Evolutionary conservation across 2,113 vertebrate species (phyloP).

Genomic region (Bambusicola thoracicus): DNA sequence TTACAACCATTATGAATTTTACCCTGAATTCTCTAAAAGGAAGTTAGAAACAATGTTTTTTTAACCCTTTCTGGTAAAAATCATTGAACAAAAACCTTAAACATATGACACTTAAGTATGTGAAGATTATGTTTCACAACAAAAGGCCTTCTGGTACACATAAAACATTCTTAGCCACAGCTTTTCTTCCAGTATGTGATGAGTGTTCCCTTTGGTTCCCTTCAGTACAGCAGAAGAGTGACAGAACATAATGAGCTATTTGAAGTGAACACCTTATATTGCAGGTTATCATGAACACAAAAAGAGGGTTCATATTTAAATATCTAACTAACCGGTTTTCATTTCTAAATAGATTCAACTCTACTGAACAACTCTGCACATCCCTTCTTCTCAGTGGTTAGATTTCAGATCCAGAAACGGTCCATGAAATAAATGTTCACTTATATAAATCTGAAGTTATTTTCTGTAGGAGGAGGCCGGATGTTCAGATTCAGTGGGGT

Average conservation of each 20-base stretch:
- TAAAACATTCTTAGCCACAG: not conserved
- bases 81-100: not conserved
- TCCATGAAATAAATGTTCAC: conserved; percentile 57
- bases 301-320: conserved; percentile 5
- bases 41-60: not conserved
- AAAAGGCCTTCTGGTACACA: not conserved
- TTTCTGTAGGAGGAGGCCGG: conserved; percentile 62
- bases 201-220: not conserved
- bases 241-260: not conserved
- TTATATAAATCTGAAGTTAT: conserved; percentile 69
- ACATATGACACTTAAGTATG: not conserved
- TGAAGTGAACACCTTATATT: not conserved
- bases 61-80: not conserved
- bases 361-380: conserved; percentile 14
- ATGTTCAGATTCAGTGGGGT: conserved; percentile 78
- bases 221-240: not conserved
- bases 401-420: conserved; percentile 51
- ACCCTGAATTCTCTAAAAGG: not conserved
- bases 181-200: not conserved
- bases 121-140: not conserved
- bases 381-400: not conserved
- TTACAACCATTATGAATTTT: not conserved
- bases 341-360: conserved; percentile 30
- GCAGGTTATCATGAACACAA: not conserved
- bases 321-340: conserved; percentile 39